Base-by-base conservation (phyloP, 53 echinoderm and acorn worm species). In the Mesocentrotus franciscanus region DNA sequence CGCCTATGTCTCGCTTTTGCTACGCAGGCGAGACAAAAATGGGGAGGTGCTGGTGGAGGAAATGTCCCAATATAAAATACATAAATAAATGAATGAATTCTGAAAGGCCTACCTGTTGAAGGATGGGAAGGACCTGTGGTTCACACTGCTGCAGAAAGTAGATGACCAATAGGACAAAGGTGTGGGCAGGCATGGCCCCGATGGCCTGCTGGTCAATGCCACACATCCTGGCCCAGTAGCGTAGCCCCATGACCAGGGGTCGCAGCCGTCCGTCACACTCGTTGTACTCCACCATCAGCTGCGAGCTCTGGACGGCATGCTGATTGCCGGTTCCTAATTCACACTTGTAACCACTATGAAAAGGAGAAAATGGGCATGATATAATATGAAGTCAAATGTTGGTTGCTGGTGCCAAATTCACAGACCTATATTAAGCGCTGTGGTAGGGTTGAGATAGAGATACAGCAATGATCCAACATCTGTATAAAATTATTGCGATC, bases 151-250 rank as follows among this genome's bases (percentile, higher is more conserved):
- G 99, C 42, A 99, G 87, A 92, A 96, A 99, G 92, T 96, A 98
- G 85, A 99, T 97, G 27, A 97, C 96, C 96, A 99, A 97, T 66
- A 99, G 71, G 22, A 96, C 96, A 95, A 97, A 99, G 10, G 97
- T 85, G 85, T 98, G 97, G 32, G 99, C 94, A 13, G 98, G 99
- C 92, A 99, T 78, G 66, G 98, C 97, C 20, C 99, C 99, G 81
- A 98, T 96, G 91, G 95, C 90, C 78, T 98, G 99, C 68, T 96
- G 95, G 72, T 99, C 99, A 15, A 99, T 96, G 8, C 96, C 95
- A 96, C 98, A 97, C 5, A 98, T 95, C 60, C 95, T 95, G 15
- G 98, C 99, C 97, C 97, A 98, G 92, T 98, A 96, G n/a, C 99
- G 97, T 29, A 99, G 87, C 56, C 95, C 97, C 58, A 99, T 95